Conservation (phyloP, 2,888 invertebrate species). For the Protophormia terraenovae region DNA sequence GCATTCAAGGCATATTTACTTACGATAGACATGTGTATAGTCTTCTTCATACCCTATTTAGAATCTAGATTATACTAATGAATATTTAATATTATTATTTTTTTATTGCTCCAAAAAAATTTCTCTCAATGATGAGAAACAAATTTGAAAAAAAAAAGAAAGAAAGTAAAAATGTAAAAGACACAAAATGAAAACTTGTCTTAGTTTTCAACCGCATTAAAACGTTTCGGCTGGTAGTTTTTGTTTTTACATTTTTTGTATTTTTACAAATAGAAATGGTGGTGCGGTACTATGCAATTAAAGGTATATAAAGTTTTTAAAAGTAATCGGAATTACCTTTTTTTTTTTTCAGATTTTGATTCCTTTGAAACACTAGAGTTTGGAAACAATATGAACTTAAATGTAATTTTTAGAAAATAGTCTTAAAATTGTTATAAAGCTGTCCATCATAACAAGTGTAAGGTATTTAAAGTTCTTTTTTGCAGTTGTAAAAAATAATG, state of each 20-base stretch:
- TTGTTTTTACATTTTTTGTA: background rate
- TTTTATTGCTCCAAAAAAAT: slow-evolving; percentile 14
- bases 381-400: too few relatives aligned
- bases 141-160: background rate
- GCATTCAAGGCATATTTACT: background rate
- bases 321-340: too few relatives aligned
- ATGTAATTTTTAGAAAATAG: too few relatives aligned
- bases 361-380: too few relatives aligned
- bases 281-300: background rate
- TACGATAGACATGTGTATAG: slow-evolving; percentile 16
- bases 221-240: background rate
- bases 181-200: slow-evolving; percentile 7
- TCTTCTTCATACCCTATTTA: background rate
- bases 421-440: too few relatives aligned
- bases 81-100: slow-evolving; percentile 58
- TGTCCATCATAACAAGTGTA: background rate
- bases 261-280: background rate
- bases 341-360: too few relatives aligned
- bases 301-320: too few relatives aligned
- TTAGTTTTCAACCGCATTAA: slow-evolving; percentile 12
- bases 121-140: background rate
- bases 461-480: background rate
- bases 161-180: background rate
- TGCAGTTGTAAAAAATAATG: background rate
- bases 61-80: slow-evolving; percentile 58